A percentile compares a stretch with the other conserved stretches of the same genome.
phyloP scores from a whole-genome alignment of 2,113 vertebrate genomes.

The Vicugna pacos region DNA sequence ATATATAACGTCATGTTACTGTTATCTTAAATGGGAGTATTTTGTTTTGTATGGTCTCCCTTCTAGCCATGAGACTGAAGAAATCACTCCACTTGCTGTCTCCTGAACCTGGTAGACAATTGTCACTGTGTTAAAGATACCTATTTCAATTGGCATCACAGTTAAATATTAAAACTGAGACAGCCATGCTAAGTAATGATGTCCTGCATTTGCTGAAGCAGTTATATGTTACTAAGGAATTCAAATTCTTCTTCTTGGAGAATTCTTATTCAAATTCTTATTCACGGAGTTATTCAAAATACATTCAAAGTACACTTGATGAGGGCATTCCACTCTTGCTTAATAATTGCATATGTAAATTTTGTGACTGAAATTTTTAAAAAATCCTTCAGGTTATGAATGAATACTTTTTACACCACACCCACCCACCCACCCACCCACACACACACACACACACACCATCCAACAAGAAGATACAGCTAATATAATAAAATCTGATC shows the following conservation, averaged over 20 bases:
- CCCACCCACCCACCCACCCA: background rate
- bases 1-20: background rate
- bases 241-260: background rate
- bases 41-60: background rate
- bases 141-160: background rate
- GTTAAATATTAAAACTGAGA: background rate
- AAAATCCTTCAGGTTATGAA: background rate
- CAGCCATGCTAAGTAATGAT: background rate
- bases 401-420: background rate
- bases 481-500: background rate
- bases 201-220: background rate
- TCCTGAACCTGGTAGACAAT: background rate
- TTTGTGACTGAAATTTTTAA: background rate
- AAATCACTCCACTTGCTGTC: background rate
- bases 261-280: too few species aligned
- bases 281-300: background rate
- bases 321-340: background rate
- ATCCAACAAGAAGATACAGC: background rate
- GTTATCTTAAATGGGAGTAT: background rate
- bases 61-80: background rate
- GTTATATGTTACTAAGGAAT: background rate
- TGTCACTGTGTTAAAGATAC: background rate
- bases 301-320: background rate
- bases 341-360: background rate
- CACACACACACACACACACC: too few species aligned